Evolutionary conservation across 2,797 vertebrate genomes (phyloP).

Genomic region (Sebastes aleutianus): DNA sequence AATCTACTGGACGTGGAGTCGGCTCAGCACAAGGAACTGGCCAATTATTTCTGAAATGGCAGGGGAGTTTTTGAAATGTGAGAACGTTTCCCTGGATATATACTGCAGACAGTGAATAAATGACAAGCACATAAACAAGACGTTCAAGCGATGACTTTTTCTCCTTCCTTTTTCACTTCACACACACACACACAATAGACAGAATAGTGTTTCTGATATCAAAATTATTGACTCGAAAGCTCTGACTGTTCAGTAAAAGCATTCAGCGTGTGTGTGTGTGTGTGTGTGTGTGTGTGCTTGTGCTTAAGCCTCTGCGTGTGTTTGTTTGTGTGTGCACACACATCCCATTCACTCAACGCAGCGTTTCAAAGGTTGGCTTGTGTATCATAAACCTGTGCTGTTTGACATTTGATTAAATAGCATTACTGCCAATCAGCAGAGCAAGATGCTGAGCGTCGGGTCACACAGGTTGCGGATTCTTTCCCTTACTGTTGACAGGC

Average conservation of each 20-base stretch:
- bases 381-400: slow-evolving; percentile 73
- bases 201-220: slow-evolving; percentile 65
- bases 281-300: neutral
- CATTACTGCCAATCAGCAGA: slow-evolving; percentile 79
- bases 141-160: slow-evolving; percentile 71
- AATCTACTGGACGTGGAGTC: slow-evolving; percentile 60
- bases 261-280: slow-evolving; percentile 5
- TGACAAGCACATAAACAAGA: slow-evolving; percentile 80
- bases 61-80: slow-evolving; percentile 79
- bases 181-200: slow-evolving; percentile 22
- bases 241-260: slow-evolving; percentile 39
- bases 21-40: slow-evolving; percentile 69
- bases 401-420: slow-evolving; percentile 85
- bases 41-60: slow-evolving; percentile 85
- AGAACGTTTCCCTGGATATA: slow-evolving; percentile 71
- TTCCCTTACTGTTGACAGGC: slow-evolving; percentile 56
- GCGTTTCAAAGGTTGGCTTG: slow-evolving; percentile 70
- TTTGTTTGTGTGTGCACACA: slow-evolving; percentile 44
- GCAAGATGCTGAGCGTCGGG: slow-evolving; percentile 58
- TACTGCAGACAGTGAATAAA: slow-evolving; percentile 70
- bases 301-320: slow-evolving; percentile 16
- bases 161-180: slow-evolving; percentile 30
- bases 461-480: slow-evolving; percentile 56
- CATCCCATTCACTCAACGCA: slow-evolving; percentile 47
- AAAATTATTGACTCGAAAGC: slow-evolving; percentile 72